Conservation (phyloP, 2,888 invertebrate species). For the Epirrita christyi region DNA sequence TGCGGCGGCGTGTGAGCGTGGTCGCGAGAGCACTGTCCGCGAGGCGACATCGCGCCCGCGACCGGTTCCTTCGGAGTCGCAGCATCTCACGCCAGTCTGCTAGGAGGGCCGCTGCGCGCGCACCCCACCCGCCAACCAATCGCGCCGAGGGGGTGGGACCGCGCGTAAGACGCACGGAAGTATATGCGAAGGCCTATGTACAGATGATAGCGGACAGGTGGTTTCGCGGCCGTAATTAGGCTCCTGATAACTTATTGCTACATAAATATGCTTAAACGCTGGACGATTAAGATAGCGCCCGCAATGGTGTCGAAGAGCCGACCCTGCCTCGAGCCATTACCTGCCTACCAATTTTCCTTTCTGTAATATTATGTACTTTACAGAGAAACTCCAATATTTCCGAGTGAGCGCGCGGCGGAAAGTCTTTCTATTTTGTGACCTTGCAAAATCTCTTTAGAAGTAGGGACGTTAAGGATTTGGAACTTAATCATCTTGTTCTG, state of each 20-base stretch:
- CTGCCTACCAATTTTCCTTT: constrained; percentile 56
- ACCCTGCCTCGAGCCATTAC: constrained; percentile 53
- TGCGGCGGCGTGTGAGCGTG: constrained; percentile 57
- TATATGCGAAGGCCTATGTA: constrained; percentile 85
- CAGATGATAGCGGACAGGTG: constrained; percentile 84
- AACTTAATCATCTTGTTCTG: constrained; percentile 22
- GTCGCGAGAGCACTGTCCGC: constrained; percentile 74
- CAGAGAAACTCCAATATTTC: constrained; percentile 54
- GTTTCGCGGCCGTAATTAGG: constrained; percentile 83
- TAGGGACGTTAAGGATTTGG: constrained; percentile 31
- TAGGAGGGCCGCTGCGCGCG: constrained; percentile 83
- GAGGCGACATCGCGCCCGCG: constrained; percentile 70
- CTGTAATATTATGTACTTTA: constrained; percentile 55
- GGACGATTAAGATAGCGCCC: constrained; percentile 75
- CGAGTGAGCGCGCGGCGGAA: constrained; percentile 38
- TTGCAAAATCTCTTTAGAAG: constrained; percentile 37
- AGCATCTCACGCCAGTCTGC: constrained; percentile 66
- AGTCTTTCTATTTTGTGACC: constrained; percentile 45
- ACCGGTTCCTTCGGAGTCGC: constrained; percentile 74
- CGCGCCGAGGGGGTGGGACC: constrained; percentile 75
- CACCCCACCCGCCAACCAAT: constrained; percentile 70
- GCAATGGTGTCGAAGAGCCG: constrained; percentile 57
- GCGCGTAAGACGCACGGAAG: constrained; percentile 83
- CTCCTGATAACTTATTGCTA: constrained; percentile 81
- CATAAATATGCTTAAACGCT: constrained; percentile 78